Conservation (phyloP, 2,797 vertebrate species). For the Macroramphosus scolopax region DNA sequence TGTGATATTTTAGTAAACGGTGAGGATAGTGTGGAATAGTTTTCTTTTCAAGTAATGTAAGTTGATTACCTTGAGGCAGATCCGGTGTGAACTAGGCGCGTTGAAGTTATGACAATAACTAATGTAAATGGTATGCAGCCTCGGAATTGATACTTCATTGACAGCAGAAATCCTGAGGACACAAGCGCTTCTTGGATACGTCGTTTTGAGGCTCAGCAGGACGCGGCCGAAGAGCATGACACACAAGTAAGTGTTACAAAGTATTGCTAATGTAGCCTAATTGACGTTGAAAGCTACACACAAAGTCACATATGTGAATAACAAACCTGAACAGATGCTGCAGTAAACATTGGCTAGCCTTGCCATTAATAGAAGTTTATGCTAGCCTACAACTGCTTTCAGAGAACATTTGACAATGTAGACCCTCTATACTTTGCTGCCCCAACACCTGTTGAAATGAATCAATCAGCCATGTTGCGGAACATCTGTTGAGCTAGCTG, state of each 20-base stretch:
- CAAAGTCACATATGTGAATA: too few relatives aligned
- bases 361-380: too few relatives aligned
- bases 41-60: background rate
- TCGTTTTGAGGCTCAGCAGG: constrained; percentile 14
- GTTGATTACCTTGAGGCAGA: constrained; percentile 35
- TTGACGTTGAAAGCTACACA: too few relatives aligned
- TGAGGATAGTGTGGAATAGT: too few relatives aligned
- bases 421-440: too few relatives aligned
- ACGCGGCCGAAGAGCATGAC: constrained; percentile 50
- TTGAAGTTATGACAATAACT: background rate
- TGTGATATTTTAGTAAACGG: background rate
- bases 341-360: too few relatives aligned
- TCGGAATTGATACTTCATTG: background rate
- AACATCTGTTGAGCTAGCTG: constrained; percentile 11
- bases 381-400: background rate
- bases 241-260: background rate
- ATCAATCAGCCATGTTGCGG: constrained; percentile 24
- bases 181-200: constrained; percentile 2
- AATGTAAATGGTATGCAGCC: background rate
- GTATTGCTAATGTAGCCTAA: background rate
- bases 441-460: constrained; percentile 52
- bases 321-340: too few relatives aligned
- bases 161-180: background rate
- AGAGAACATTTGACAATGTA: background rate
- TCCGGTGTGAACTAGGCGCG: constrained; percentile 2